These are phyloP conservation scores for Centropus unirufus DNA, from an alignment of 2,113 vertebrate genomes.

Conservation along the genomic window DNA sequence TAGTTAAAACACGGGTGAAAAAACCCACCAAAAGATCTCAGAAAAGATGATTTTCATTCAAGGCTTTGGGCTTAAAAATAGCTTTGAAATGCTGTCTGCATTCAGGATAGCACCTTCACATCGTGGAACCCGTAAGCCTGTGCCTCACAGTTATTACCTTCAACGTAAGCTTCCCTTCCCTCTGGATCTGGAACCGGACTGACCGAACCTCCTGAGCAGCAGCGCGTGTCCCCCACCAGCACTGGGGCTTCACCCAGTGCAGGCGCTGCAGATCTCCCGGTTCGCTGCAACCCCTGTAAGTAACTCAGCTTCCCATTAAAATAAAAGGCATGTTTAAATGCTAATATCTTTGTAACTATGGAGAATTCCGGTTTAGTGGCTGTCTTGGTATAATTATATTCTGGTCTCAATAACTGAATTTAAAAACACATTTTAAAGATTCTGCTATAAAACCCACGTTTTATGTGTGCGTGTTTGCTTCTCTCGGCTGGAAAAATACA, in stretches of 20 bases:
- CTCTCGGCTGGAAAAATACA: background rate
- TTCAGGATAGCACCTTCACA: background rate
- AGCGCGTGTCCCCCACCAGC: background rate
- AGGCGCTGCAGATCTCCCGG: background rate
- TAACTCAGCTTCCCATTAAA: background rate
- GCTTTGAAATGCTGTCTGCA: background rate
- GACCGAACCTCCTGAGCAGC: background rate
- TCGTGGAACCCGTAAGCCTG: background rate
- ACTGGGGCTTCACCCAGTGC: background rate
- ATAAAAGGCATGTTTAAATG: background rate
- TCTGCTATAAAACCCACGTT: background rate
- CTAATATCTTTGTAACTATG: background rate
- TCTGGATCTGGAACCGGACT: background rate
- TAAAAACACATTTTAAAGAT: background rate
- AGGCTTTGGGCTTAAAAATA: background rate
- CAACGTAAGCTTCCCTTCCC: background rate
- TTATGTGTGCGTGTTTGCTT: background rate
- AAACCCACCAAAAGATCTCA: background rate
- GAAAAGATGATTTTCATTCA: background rate
- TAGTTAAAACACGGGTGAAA: background rate
- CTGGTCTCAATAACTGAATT: background rate
- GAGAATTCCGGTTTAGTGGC: background rate
- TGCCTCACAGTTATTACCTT: background rate
- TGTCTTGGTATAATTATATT: background rate
- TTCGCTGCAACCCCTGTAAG: background rate